A percentile compares a stretch with the other conserved stretches of the same genome.
phyloP scores from a whole-genome alignment of 2,113 vertebrate species.

The Brachypteracias leptosomus region DNA sequence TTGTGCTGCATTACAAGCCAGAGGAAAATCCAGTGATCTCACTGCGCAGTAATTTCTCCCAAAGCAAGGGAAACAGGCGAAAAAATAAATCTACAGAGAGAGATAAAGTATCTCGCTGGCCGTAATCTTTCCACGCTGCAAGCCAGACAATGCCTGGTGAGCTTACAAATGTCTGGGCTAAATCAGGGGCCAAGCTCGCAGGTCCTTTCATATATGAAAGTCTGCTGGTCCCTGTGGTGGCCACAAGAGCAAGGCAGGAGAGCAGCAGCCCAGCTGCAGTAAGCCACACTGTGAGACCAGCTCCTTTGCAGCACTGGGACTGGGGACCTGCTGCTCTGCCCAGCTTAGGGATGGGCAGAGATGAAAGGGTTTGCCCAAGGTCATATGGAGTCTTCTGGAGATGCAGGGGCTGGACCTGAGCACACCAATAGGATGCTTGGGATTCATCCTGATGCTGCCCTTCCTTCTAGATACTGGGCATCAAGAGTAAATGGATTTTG shows the following conservation, averaged over 20 bases:
- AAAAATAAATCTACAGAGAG: constrained; percentile 61
- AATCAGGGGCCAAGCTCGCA: not conserved
- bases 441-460: not conserved
- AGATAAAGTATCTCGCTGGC: constrained; percentile 64
- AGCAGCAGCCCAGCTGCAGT: not conserved
- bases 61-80: constrained; percentile 56
- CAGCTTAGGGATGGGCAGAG: not conserved
- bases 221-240: rapidly evolving
- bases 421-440: not conserved
- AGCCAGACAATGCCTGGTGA: constrained; percentile 55
- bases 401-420: not conserved
- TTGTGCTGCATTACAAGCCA: constrained; percentile 37
- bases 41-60: constrained; percentile 64
- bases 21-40: constrained; percentile 70
- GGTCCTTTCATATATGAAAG: not conserved
- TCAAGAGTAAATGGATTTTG: not conserved
- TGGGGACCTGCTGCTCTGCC: not conserved
- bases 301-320: not conserved
- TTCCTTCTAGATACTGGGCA: not conserved
- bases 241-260: rapidly evolving
- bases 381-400: not conserved
- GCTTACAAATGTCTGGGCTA: constrained; percentile 50
- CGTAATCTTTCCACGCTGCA: constrained; percentile 44
- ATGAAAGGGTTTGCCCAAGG: not conserved
- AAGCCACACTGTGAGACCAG: not conserved